Evolutionary conservation across 2,113 vertebrate genomes (phyloP).

Genomic region (Saguinus imperator): DNA sequence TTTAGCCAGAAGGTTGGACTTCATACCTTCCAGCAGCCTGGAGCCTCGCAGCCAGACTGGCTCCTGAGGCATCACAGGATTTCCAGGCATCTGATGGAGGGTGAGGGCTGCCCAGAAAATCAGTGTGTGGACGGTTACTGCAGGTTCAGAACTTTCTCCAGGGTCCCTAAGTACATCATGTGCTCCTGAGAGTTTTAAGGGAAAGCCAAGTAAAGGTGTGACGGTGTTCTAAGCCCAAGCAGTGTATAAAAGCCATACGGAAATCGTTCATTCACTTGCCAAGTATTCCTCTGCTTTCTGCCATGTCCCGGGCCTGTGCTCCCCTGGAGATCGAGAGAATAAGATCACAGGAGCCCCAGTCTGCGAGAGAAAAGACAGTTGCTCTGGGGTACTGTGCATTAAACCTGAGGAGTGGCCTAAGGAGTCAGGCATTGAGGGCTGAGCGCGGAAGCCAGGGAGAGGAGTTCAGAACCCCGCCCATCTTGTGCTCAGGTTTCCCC

Average conservation of each 20-base stretch:
- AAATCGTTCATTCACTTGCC: neutral
- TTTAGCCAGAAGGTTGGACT: neutral
- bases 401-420: no score
- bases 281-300: neutral
- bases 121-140: no score
- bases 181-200: neutral
- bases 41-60: neutral
- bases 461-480: neutral
- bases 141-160: neutral
- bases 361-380: neutral
- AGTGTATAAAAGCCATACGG: neutral
- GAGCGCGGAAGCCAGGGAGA: neutral
- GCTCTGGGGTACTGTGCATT: neutral
- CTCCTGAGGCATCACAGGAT: neutral
- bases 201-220: neutral
- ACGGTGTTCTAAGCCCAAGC: neutral
- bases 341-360: neutral
- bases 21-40: neutral
- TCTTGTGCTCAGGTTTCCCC: neutral
- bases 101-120: neutral
- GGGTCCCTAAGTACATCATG: fast-evolving
- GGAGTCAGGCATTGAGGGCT: neutral
- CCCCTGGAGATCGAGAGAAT: neutral
- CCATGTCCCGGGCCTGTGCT: neutral
- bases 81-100: neutral